Evolutionary conservation across 1,140 invertebrate species (phyloP), one percentile per base, ranked within the genome.

Genomic region (Dufourea novaeangliae): DNA sequence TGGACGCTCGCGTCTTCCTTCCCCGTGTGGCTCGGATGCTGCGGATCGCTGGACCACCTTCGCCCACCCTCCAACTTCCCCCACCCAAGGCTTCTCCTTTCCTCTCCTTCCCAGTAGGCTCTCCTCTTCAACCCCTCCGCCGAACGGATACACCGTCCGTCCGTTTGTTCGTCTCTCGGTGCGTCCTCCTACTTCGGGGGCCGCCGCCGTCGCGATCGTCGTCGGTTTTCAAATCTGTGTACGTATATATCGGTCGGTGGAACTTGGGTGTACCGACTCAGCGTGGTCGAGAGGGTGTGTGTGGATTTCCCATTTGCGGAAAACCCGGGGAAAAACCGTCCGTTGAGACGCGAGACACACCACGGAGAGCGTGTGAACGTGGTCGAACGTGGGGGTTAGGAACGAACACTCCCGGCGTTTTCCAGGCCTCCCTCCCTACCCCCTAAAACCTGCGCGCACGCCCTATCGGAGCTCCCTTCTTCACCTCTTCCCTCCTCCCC

Each of bases 1-100:
- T 83, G 80, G 73, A 75, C 63, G 72, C 73, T 75, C 74, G 79
- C 82, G n/a, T n/a, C n/a, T n/a, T n/a, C n/a, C 72, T 83, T 80
- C 76, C 80, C 79, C 79, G 80, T 74, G 73, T 74, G 73, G 80
- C 66, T 69, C 54, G 50, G 69, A 79, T 66, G 77, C 77, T 75
- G 77, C 70, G 71, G 77, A 66, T 59, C 29, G 50, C 41, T 44
- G 63, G 63, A 66, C 10, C 41, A 66, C 63, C 70, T 75, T 61
- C 64, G 63, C 50, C 64, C 32, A 57, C 73, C 61, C 22, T 25
- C 27, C 6, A 25, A 44, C 20, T 27, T 27, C 32, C 52, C 44
- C 67, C 54, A 25, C n/a, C 14, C 44, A n/a, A 3, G n/a, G 14
- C 17, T 56, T 50, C 59, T 34, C 37, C 27, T 29, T 3, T 17